Evolutionary conservation across 2,888 invertebrate genomes (phyloP), one percentile per base, ranked within the genome.

Genomic region (Ganaspis brasiliensis): DNA sequence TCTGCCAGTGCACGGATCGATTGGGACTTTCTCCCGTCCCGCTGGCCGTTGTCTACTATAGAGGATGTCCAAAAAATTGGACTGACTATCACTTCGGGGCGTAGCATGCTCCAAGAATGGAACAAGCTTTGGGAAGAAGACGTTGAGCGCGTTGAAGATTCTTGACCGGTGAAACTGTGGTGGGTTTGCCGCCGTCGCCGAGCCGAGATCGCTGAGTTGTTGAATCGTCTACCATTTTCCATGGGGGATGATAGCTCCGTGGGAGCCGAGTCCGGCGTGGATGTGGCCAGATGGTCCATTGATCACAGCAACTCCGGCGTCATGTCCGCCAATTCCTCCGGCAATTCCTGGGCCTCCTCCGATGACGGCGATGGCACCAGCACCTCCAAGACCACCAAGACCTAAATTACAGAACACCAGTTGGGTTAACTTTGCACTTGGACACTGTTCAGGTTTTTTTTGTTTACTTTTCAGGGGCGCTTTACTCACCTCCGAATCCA

Each of bases 121-220:
- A 86, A 84, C 86, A 86, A 86, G 85, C 87, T 87, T 86, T 83
- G 86, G 86, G 85, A 85, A 87, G 87, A 88, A 87, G 87, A 88
- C 89, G 89, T 86, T 89, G 89, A 87, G 90, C 88, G 88, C 88
- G 89, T 88, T 87, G 89, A 89, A 86, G 89, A 88, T 89, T 86
- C 86, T 87, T 87, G 90, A 90, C 89, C 90, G 89, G 88, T 90
- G 85, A 87, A 89, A 90, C 86, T 89, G 89, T 91, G 91, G 89
- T 90, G 86, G 89, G 89, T 89, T 84, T 87, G 91, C 90, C 90
- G 91, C 91, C 91, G 91, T 91, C 90, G 91, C 91, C 91, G 89
- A 89, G 90, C 91, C 91, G 91, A 91, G 91, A 91, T 91, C 91
- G 89, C 91, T 89, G 87, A 87, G 90, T 86, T 90, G 86, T 87